A percentile compares a stretch with the other conserved stretches of the same genome.
These are phyloP conservation scores for Synergus umbraculus DNA, from an alignment of 2,888 invertebrate genomes.

Conservation along the genomic window DNA sequence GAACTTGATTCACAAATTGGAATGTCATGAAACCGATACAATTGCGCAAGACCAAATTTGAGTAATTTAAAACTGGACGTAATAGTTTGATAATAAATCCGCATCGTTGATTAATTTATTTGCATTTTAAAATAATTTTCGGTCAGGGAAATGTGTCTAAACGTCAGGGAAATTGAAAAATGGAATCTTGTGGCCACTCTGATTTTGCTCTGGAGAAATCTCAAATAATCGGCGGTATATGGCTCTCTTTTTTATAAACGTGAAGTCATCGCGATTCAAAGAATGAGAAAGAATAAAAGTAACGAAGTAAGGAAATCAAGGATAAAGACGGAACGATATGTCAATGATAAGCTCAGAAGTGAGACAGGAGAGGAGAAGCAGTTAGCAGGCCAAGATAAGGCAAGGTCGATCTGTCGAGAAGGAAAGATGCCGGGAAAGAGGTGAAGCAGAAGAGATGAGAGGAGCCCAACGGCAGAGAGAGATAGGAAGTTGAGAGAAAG, in stretches of 20 bases:
- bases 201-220: not conserved
- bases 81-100: no score
- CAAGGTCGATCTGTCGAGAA: conserved; percentile 41
- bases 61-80: no score
- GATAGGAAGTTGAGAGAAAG: conserved; percentile 43
- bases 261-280: not conserved
- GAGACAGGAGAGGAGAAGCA: conserved; percentile 46
- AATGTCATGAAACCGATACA: not conserved
- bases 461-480: conserved; percentile 41
- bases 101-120: no score
- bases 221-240: not conserved
- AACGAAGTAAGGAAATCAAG: not conserved
- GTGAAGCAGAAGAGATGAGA: conserved; percentile 45
- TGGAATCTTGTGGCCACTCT: not conserved
- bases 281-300: not conserved
- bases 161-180: no score
- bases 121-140: no score
- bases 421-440: conserved; percentile 4
- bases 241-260: not conserved
- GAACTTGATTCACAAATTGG: not conserved
- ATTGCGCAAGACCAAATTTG: no score
- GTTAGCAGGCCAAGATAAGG: conserved; percentile 47
- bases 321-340: not conserved
- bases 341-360: conserved; percentile 40
- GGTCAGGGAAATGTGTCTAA: no score